Evolutionary conservation across 2,113 vertebrate genomes (phyloP), one percentile per base, ranked within the genome.

Genomic region (Apodemus sylvaticus): DNA sequence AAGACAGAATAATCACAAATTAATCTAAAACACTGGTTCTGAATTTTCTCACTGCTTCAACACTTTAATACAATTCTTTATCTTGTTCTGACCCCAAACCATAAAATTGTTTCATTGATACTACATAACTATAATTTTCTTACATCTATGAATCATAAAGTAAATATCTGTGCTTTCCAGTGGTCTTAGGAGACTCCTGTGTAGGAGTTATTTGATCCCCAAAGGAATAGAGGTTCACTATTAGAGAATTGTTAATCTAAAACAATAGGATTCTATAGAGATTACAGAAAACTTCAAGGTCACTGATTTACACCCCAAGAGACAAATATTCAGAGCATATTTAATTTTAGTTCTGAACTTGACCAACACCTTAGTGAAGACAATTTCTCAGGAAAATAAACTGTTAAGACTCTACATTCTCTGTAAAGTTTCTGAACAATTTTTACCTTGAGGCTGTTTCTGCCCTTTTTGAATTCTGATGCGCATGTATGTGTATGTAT

Each of bases 381-480:
- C 0, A 70, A 19, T 66, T 51, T 90, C 24, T 83, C 22, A 76
- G 11, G 11, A 1, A 2, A 83, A 9, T 12, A 4, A 70, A 45
- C 79, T 2, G 10, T 71, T 95, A 79, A 73, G 86, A 85, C 1
- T 39, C 24, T 31, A 3, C 31, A 86, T 26, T 19, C 2, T 48
- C 7, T 77, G 1, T 66, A 55, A 89, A 8, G 12, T 11, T 17
- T 36, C 7, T 36, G 62, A 31, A 81, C 60, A 60, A 77, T 2
- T 39, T 90, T 85, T 45, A 11, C 22, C n/a, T 64, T 93, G 20
- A 70, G 34, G 34, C 12, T 86, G 60, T 91, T 83, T 88, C 36
- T 95, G 19, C 10, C 24, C 5, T 96, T 97, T 89, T 70, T 13
- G 68, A 48, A 45, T 96, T 74, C 19, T 91, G 58, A 68, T 78